Percentiles rank a stretch among this genome's conserved stretches.
Conservation (phyloP, 2,113 vertebrate genomes). For the Oryzias woworae region DNA sequence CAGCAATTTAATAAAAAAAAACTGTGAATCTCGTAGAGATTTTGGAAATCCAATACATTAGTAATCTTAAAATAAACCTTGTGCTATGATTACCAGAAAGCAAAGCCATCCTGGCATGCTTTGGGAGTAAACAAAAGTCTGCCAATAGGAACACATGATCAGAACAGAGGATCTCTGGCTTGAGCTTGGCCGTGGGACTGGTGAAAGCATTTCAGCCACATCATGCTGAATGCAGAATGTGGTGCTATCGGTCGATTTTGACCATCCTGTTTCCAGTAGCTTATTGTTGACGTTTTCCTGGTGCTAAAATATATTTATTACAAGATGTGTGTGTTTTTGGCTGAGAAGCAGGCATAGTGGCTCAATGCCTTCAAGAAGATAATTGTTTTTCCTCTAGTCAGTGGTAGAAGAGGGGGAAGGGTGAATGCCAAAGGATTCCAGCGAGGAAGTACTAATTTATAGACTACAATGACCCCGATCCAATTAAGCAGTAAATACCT, state of each 20-base stretch:
- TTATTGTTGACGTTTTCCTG: not conserved
- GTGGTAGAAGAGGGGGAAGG: constrained; percentile 1
- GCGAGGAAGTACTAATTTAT: constrained; percentile 50
- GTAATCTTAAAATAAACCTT: constrained; percentile 53
- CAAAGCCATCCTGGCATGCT: constrained; percentile 35
- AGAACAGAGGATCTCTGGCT: constrained; percentile 14
- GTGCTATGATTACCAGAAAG: constrained; percentile 45
- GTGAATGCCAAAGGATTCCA: constrained; percentile 28
- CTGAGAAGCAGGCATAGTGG: constrained; percentile 1
- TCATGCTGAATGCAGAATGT: constrained; percentile 25
- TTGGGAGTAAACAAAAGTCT: constrained; percentile 12
- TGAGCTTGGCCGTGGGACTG: constrained; percentile 19
- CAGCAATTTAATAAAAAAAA: constrained; percentile 38
- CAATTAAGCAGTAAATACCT: constrained; percentile 53
- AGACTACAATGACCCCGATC: constrained; percentile 51
- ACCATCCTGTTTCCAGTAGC: constrained; percentile 14
- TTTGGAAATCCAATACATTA: constrained; percentile 59
- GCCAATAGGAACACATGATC: constrained; percentile 29
- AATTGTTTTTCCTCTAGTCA: not conserved
- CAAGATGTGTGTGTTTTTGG: constrained; percentile 10
- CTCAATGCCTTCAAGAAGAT: constrained; percentile 3
- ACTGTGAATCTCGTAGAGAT: constrained; percentile 45
- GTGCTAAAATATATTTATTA: constrained; percentile 12
- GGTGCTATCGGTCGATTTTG: constrained; percentile 12
- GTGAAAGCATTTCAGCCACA: constrained; percentile 25